Evolutionary conservation across 2,888 invertebrate species (phyloP).

Genomic region (Osmoderma eremita): DNA sequence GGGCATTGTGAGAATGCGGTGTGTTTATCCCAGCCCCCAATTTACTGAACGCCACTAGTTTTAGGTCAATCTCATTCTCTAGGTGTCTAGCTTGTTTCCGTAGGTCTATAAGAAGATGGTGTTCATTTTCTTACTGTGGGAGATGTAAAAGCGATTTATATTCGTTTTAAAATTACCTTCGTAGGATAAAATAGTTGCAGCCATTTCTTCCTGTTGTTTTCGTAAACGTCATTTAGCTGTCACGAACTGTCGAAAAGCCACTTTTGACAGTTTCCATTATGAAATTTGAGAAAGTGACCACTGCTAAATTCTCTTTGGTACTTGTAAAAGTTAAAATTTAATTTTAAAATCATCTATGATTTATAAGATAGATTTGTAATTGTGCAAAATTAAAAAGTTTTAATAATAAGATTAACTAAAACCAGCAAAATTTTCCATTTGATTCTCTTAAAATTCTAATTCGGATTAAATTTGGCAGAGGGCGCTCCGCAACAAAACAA

Average conservation of each 20-base stretch:
- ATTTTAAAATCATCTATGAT: no score
- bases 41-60: constrained; percentile 95
- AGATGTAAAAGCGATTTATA: constrained; percentile 12
- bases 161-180: constrained; percentile 52
- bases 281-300: no score
- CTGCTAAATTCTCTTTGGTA: no score
- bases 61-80: constrained; percentile 97
- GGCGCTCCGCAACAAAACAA: constrained; percentile 23
- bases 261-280: no score
- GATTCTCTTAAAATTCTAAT: no score
- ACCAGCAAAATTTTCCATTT: no score
- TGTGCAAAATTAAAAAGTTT: no score
- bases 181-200: constrained; percentile 56
- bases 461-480: neutral
- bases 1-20: constrained; percentile 76
- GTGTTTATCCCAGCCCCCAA: constrained; percentile 77
- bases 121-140: neutral
- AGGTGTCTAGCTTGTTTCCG: constrained; percentile 91
- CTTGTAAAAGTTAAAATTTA: no score
- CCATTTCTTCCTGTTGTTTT: constrained; percentile 47
- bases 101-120: constrained; percentile 71
- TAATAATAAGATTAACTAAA: no score
- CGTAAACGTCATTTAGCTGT: constrained; percentile 34
- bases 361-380: no score
- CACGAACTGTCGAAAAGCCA: constrained; percentile 20